Conservation (phyloP, 2,113 vertebrate species). For the Clarias magur region DNA sequence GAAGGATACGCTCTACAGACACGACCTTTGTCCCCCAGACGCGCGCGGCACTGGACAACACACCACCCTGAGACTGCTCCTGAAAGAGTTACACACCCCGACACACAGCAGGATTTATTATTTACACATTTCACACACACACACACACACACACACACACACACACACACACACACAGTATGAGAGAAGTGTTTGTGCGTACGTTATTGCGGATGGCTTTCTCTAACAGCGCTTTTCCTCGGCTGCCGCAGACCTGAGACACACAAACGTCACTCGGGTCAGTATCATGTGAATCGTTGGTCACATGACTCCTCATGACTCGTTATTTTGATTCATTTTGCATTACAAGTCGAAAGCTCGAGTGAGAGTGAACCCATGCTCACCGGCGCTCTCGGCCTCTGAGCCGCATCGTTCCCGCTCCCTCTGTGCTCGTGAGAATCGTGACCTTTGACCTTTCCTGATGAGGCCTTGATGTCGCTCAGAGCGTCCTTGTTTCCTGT, state of each 20-base stretch:
- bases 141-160: background rate
- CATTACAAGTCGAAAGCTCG: background rate
- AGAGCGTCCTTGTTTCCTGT: constrained; percentile 75
- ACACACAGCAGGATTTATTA: constrained; percentile 1
- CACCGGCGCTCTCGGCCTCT: constrained; percentile 49
- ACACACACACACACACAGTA: background rate
- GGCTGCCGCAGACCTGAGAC: constrained; percentile 76
- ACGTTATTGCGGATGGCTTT: constrained; percentile 86
- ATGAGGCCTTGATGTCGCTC: background rate
- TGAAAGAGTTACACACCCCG: constrained; percentile 41
- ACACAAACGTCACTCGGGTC: background rate
- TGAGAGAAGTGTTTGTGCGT: constrained; percentile 15
- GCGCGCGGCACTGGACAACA: constrained; percentile 75
- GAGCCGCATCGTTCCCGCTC: constrained; percentile 48
- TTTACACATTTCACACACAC: background rate
- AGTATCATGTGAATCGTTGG: background rate
- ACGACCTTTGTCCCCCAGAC: constrained; percentile 83
- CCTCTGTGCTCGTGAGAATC: constrained; percentile 36
- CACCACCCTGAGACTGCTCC: constrained; percentile 72
- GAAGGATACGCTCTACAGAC: constrained; percentile 79
- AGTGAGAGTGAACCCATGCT: background rate
- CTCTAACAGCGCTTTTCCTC: constrained; percentile 83
- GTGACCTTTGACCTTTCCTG: constrained; percentile 13
- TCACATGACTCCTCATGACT: background rate
- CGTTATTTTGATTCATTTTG: background rate